Evolutionary conservation across 2,113 vertebrate species (phyloP).

Genomic region (Calidris pugnax): DNA sequence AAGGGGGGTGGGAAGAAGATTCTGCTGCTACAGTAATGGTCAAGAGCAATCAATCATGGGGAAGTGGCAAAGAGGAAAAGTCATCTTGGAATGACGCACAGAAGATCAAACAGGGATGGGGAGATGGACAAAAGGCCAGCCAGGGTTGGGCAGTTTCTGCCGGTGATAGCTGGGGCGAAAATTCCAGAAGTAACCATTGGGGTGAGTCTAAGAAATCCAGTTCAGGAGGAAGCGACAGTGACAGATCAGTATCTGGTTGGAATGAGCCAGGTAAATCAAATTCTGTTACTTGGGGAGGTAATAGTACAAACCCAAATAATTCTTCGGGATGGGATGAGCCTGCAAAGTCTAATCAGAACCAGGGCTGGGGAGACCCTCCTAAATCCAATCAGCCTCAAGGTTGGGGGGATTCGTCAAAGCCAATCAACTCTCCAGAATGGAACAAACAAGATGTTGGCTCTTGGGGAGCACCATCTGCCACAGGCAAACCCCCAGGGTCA

Average conservation of each 20-base stretch:
- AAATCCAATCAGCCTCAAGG: conserved; percentile 78
- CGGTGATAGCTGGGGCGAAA: conserved; percentile 80
- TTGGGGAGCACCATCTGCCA: conserved; percentile 76
- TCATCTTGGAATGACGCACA: conserved; percentile 88
- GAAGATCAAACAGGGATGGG: conserved; percentile 88
- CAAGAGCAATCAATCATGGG: conserved; percentile 84
- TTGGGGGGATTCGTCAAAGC: conserved; percentile 86
- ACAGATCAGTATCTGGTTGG: conserved; percentile 92
- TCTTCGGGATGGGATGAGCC: conserved; percentile 83
- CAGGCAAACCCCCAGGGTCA: conserved; percentile 70
- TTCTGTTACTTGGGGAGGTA: conserved; percentile 86
- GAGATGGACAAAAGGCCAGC: conserved; percentile 74
- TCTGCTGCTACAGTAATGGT: conserved; percentile 80
- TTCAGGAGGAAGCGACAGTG: conserved; percentile 87
- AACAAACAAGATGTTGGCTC: conserved; percentile 85
- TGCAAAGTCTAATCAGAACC: conserved; percentile 80
- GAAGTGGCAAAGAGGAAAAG: conserved; percentile 79
- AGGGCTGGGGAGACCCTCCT: conserved; percentile 86
- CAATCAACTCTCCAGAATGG: conserved; percentile 86
- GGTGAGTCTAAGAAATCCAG: conserved; percentile 86
- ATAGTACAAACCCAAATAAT: conserved; percentile 78
- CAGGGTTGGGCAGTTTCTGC: conserved; percentile 81
- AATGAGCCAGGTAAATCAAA: conserved; percentile 83
- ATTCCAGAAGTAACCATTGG: conserved; percentile 86
- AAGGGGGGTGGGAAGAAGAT: conserved; percentile 82